Base-by-base conservation (phyloP, 1,140 invertebrate species). In the Bombus haemorrhoidalis region DNA sequence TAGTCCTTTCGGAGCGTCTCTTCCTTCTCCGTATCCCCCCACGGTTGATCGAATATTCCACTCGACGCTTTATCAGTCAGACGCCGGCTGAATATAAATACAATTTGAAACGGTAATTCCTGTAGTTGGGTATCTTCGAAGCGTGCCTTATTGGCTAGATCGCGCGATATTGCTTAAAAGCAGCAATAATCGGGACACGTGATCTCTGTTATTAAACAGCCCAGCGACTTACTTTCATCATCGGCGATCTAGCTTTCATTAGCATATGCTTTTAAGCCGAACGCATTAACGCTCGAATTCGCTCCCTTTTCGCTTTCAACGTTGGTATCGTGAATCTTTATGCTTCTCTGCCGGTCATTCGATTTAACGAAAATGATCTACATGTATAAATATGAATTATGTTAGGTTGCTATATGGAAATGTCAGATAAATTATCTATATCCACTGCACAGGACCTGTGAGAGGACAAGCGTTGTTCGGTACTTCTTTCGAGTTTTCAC, bases 41-140 rank as follows among this genome's bases (percentile, higher is more conserved):
- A 91, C 84, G 81, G 87, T 91, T 93, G 92, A 94, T 94, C 94
- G 92, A 94, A 94, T 94, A 95, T 94, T 94, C 94, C 89, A 89
- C 91, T 92, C 92, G 89, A 90, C 90, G 93, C 90, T 92, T 94
- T 94, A 94, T 95, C 93, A 92, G 86, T 82, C 83, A 88, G 86
- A 92, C 93, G 91, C 89, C 85, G 82, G 81, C 82, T 92, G 94
- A 94, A 95, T 95, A 91, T 89, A 93, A 92, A 94, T 94, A 92
- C 86, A 90, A 76, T 75, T 32, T 71, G 85, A 76, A 85, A 80
- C 88, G 74, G 85, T 75, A 83, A 89, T 89, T 86, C 84, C 74
- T 82, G 41, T 59, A 43, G 85, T 68, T 85, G 62, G 85, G 89
- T 89, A 85, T 89, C 78, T 92, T n/a, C 88, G 90, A 59, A 82